Conservation (phyloP, 2,797 vertebrate genomes). For the Gila robusta region DNA sequence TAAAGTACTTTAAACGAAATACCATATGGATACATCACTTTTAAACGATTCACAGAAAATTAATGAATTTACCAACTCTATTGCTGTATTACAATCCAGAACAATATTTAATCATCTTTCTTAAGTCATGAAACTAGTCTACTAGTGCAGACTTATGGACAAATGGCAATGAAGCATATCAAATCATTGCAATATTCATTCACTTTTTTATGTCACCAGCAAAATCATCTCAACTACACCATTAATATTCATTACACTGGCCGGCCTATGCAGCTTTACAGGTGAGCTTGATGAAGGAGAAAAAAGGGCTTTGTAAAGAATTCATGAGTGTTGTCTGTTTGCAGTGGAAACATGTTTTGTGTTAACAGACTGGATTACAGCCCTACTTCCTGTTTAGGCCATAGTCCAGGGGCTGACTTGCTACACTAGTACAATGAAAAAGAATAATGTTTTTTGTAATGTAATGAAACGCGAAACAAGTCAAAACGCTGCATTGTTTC, state of each 20-base stretch:
- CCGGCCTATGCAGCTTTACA: not conserved
- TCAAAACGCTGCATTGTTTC: not conserved
- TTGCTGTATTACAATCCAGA: not conserved
- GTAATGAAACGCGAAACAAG: not conserved
- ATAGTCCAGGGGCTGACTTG: not conserved
- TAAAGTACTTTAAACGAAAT: not conserved
- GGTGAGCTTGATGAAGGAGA: slow-evolving; percentile 34
- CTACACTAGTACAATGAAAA: not conserved
- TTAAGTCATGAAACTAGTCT: not conserved
- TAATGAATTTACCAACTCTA: not conserved
- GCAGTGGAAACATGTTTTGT: slow-evolving; percentile 30
- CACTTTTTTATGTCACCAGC: not conserved
- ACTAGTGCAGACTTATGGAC: not conserved
- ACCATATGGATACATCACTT: not conserved
- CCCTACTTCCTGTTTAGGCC: slow-evolving; percentile 27
- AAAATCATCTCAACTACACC: slow-evolving; percentile 17
- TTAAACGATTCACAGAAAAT: not conserved
- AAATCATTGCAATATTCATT: not conserved
- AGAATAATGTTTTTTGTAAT: slow-evolving; percentile 11
- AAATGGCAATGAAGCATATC: not conserved
- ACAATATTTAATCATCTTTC: not conserved
- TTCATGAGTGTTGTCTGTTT: slow-evolving; percentile 51
- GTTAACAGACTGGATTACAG: slow-evolving; percentile 36
- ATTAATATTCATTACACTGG: slow-evolving; percentile 15
- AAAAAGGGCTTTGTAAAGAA: slow-evolving; percentile 38